Percentiles rank a stretch among this genome's conserved stretches.
Conservation (phyloP, 2,113 vertebrate species). For the Pantherophis guttatus region DNA sequence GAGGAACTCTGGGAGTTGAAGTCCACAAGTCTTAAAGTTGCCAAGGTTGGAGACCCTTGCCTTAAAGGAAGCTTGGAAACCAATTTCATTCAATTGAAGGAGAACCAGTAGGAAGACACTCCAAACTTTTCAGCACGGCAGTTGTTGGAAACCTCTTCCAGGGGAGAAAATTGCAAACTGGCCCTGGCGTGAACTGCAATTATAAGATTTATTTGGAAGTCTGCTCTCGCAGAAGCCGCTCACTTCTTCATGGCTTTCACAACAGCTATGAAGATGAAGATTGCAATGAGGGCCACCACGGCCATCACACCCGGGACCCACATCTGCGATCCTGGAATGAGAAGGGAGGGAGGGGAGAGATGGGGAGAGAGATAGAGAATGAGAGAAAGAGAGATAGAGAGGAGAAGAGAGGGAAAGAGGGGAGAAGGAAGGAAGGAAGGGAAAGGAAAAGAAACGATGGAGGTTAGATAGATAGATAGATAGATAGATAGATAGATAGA, state of each 20-base stretch:
- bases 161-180: background rate
- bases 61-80: background rate
- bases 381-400: background rate
- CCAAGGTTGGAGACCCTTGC: too few relatives aligned
- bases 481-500: too few relatives aligned
- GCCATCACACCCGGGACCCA: slow-evolving; percentile 32
- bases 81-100: background rate
- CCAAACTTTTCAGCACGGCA: background rate
- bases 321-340: background rate
- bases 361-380: background rate
- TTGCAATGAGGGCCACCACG: background rate
- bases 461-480: background rate
- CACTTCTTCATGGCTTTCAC: accelerated
- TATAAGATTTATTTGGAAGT: slow-evolving; percentile 37
- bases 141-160: background rate
- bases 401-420: background rate
- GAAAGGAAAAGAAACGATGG: background rate
- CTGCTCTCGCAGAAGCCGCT: accelerated
- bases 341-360: slow-evolving; percentile 10
- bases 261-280: background rate
- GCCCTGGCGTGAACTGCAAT: background rate
- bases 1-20: too few relatives aligned
- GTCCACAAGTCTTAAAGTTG: too few relatives aligned
- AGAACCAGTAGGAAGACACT: background rate
- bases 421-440: background rate